Evolutionary conservation across 2,888 invertebrate genomes (phyloP).

Genomic region (Rapana venosa): DNA sequence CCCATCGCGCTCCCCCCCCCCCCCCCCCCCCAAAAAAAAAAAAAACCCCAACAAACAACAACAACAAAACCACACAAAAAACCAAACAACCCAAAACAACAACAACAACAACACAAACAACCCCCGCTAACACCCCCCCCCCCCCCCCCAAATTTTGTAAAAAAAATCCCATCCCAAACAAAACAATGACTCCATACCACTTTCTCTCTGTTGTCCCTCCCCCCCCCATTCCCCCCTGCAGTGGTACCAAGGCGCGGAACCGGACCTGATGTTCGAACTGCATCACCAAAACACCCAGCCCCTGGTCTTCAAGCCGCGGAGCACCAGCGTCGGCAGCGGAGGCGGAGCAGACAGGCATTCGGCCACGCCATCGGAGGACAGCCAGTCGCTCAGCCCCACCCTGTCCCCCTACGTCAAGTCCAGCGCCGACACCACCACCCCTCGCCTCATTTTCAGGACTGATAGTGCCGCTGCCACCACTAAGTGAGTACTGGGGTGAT

Average conservation of each 20-base stretch:
- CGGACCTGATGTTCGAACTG: slow-evolving; percentile 79
- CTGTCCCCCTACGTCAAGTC: slow-evolving; percentile 21
- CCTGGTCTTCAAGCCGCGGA: slow-evolving; percentile 78
- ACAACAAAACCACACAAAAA: too few relatives aligned
- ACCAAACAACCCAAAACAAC: too few relatives aligned
- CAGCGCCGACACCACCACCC: slow-evolving; percentile 78
- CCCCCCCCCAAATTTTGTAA: too few relatives aligned
- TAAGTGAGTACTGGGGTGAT: slow-evolving; percentile 54
- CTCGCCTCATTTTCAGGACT: slow-evolving; percentile 80
- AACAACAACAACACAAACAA: too few relatives aligned
- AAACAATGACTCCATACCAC: too few relatives aligned
- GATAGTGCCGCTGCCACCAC: slow-evolving; percentile 66
- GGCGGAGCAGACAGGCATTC: neutral
- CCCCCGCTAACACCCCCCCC: neutral
- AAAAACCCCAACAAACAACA: too few relatives aligned
- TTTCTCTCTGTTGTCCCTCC: too few relatives aligned
- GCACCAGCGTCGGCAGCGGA: neutral
- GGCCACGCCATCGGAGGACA: neutral
- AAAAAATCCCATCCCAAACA: too few relatives aligned
- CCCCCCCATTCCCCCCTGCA: slow-evolving; percentile 53
- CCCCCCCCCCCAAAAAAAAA: too few relatives aligned
- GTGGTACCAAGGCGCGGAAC: slow-evolving; percentile 78
- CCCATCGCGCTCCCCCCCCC: too few relatives aligned
- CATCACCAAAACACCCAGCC: slow-evolving; percentile 79
- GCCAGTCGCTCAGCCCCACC: neutral